Evolutionary conservation across 1,140 invertebrate genomes (phyloP), one percentile per base, ranked within the genome.

Genomic region (Anthonomus grandis): DNA sequence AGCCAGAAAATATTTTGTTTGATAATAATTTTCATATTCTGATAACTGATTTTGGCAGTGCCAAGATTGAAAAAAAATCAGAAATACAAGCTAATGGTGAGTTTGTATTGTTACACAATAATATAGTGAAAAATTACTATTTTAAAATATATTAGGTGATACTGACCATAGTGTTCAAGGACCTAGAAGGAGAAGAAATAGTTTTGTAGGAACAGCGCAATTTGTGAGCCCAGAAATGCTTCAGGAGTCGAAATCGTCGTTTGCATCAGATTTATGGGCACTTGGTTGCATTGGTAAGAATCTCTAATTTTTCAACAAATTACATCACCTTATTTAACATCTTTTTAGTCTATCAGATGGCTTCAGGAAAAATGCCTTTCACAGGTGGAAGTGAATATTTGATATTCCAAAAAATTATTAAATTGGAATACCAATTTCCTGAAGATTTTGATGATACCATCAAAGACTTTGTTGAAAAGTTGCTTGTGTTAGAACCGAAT

Each of bases 161-260:
- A 42, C 22, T 37, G n/a, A 25, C 21, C 2, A 19, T 4, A 41
- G 15, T 19, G 31, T 17, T 15, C 64, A 71, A 9, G 66, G 75
- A 63, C 67, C 73, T 62, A 59, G 74, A 54, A 67, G 78, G 56
- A 70, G 74, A 49, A 75, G 88, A 45, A 82, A 81, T 68, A 97
- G 95, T 69, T 98, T 98, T 76, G 95, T 98, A 4, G 96, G 97
- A n/a, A 99, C 97, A 12, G 95, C 97, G 0, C 95, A 99, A 72
- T 99, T 98, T 76, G 95, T 99, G 0, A 96, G 94, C 38, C 97
- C 97, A 4, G 97, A 99, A 76, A 79, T 98, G 12, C 76, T 98
- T 2, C 87, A 87, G 23, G 87, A 92, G 69, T 87, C 90, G 64
- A 82, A 81, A 1, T 85, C 88, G 18, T 87, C 86, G 17, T 83